Evolutionary conservation across 2,888 invertebrate genomes (phyloP).

Genomic region (Malacosoma neustria): DNA sequence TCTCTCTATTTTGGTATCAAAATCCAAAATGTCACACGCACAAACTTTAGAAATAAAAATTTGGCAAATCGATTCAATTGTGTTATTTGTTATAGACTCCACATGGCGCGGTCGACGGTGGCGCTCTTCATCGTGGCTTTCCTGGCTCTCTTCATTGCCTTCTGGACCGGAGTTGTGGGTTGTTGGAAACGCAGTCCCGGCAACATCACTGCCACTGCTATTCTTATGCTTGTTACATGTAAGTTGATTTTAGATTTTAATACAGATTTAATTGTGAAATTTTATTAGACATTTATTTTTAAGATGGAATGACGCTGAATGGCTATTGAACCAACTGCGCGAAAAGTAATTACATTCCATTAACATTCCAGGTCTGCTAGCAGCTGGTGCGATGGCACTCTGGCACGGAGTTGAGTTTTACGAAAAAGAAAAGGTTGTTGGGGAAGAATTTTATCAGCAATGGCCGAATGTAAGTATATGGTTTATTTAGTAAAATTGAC

Average conservation of each 20-base stretch:
- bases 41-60: too few species aligned
- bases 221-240: conserved; percentile 92
- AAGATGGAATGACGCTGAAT: too few species aligned
- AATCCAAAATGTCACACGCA: too few species aligned
- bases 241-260: too few species aligned
- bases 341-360: too few species aligned
- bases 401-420: conserved; percentile 98
- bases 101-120: conserved; percentile 94
- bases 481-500: too few species aligned
- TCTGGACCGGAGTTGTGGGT: conserved; percentile 96
- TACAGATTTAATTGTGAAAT: too few species aligned
- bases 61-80: too few species aligned
- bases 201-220: conserved; percentile 94
- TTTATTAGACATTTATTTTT: too few species aligned
- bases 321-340: too few species aligned
- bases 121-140: conserved; percentile 95
- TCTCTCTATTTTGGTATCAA: too few species aligned
- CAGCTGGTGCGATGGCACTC: conserved; percentile 95
- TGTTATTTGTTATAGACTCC: conserved; percentile 66
- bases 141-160: conserved; percentile 92
- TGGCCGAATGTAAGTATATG: conserved; percentile 89
- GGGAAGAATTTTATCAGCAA: conserved; percentile 93
- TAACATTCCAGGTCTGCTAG: conserved; percentile 82
- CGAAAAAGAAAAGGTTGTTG: conserved; percentile 94
- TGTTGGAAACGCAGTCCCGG: conserved; percentile 97